These are phyloP conservation scores for Sturnus vulgaris DNA, from an alignment of 2,113 vertebrate genomes.

Conservation along the genomic window DNA sequence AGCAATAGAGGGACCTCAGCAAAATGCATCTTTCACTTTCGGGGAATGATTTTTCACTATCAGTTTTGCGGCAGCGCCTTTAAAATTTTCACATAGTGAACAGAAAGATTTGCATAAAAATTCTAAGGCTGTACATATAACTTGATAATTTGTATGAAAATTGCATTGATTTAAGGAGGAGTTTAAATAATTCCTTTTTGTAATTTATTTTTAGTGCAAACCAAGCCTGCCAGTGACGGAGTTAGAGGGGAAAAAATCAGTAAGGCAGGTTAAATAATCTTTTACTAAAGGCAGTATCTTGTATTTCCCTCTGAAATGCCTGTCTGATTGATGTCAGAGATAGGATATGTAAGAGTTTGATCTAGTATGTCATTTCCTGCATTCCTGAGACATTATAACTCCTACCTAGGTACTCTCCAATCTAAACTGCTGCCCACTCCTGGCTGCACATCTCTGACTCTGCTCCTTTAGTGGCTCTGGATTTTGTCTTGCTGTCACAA, in stretches of 20 bases:
- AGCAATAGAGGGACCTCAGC: neutral
- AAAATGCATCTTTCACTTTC: neutral
- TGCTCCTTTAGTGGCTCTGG: neutral
- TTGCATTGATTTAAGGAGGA: neutral
- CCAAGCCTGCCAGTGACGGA: neutral
- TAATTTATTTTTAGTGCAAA: neutral
- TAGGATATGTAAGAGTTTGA: neutral
- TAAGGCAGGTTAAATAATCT: neutral
- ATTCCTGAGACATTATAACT: neutral
- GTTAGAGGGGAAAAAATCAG: neutral
- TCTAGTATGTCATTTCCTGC: neutral
- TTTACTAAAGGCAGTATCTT: neutral
- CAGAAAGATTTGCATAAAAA: neutral
- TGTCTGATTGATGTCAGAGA: neutral
- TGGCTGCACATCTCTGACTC: neutral
- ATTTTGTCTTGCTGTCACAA: neutral
- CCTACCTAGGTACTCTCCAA: neutral
- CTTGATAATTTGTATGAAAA: neutral
- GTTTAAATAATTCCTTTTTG: neutral
- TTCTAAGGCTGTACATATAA: neutral
- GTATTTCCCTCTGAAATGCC: neutral
- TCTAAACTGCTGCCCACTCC: neutral
- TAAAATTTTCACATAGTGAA: neutral
- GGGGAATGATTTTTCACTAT: neutral
- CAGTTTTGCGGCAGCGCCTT: rapidly evolving